Conservation (phyloP, 2,888 invertebrate genomes). For the Cataglyphis altisquamis region DNA sequence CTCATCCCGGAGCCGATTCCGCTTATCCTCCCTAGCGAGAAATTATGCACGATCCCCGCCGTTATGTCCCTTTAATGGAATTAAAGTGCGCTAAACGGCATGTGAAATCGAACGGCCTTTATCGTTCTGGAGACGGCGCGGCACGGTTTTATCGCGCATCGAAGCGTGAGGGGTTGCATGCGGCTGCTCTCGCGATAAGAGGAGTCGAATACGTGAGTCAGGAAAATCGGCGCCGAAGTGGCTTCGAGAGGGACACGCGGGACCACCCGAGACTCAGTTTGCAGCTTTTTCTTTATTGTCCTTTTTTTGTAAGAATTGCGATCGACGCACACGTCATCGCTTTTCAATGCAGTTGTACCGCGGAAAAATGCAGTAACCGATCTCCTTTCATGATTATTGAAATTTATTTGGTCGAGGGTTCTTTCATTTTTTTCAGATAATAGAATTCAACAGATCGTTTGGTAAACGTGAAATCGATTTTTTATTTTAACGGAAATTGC, state of each 20-base stretch:
- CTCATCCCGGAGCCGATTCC: slow-evolving; percentile 48
- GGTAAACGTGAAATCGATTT: not conserved
- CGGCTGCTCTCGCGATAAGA: slow-evolving; percentile 57
- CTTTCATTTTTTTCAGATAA: not conserved
- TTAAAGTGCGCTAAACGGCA: slow-evolving; percentile 75
- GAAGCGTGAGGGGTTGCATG: slow-evolving; percentile 55
- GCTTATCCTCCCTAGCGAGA: slow-evolving; percentile 63
- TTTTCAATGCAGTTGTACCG: not conserved
- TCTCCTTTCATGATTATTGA: not conserved
- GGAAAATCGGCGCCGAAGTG: slow-evolving; percentile 46
- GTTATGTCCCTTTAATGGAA: slow-evolving; percentile 73
- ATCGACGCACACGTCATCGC: not conserved
- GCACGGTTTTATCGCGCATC: slow-evolving; percentile 61
- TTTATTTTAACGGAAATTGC: not conserved
- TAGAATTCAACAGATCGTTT: not conserved
- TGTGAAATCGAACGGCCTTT: slow-evolving; percentile 71
- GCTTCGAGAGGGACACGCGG: slow-evolving; percentile 24
- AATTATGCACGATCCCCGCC: slow-evolving; percentile 67
- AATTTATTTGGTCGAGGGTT: not conserved
- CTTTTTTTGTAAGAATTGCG: not conserved
- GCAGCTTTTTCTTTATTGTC: not conserved
- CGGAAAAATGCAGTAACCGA: not conserved
- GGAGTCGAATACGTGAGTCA: slow-evolving; percentile 50
- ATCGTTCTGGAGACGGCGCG: slow-evolving; percentile 33
- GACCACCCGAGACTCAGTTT: slow-evolving; percentile 23